Conservation (phyloP, 2,113 vertebrate species). For the Labrus mixtus region DNA sequence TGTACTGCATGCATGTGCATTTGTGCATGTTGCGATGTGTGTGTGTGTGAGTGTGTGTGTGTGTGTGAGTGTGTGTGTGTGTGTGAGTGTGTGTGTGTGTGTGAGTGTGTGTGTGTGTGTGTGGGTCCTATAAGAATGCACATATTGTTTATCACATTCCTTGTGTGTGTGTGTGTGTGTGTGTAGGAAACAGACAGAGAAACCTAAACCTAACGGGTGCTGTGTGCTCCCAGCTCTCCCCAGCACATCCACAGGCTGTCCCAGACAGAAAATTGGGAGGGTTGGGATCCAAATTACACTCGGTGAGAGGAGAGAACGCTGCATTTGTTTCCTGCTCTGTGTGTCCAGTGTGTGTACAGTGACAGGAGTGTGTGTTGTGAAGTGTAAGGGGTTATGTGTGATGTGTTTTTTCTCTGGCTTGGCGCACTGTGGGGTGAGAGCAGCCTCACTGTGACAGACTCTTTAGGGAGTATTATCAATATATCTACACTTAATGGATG, state of each 20-base stretch:
- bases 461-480: constrained; percentile 72
- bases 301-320: constrained; percentile 79
- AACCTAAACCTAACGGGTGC: constrained; percentile 71
- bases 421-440: constrained; percentile 42
- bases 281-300: constrained; percentile 81
- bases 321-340: constrained; percentile 75
- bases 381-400: constrained; percentile 41
- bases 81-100: too few species aligned
- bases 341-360: constrained; percentile 65
- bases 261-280: constrained; percentile 84
- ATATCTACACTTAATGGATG: constrained; percentile 75
- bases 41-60: too few species aligned
- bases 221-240: constrained; percentile 63
- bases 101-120: constrained; percentile 30
- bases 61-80: too few species aligned
- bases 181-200: constrained; percentile 75
- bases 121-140: constrained; percentile 65
- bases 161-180: constrained; percentile 72
- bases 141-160: constrained; percentile 79
- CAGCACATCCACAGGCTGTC: constrained; percentile 69
- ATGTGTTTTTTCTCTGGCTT: constrained; percentile 63
- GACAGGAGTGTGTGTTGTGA: constrained; percentile 50
- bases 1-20: constrained; percentile 13
- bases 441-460: constrained; percentile 42
- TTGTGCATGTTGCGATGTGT: constrained; percentile 9